Evolutionary conservation across 64 coral and sea anemone genomes (phyloP).

Genomic region (Montipora cactus): DNA sequence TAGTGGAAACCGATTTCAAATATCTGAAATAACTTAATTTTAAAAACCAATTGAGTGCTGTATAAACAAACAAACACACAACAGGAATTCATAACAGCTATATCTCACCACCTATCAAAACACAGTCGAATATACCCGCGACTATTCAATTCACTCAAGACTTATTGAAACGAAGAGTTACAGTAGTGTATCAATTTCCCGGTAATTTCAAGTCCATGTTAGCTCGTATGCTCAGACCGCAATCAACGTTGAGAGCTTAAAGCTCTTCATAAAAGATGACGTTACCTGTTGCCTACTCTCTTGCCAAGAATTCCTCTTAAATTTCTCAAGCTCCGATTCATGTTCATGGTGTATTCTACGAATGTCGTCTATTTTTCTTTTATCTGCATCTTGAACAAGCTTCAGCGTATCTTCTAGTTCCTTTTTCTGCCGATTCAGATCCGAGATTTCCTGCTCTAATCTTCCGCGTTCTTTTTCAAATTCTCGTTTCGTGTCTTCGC

Average conservation of each 20-base stretch:
- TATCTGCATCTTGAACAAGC: conserved; percentile 91
- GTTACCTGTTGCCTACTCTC: conserved; percentile 92
- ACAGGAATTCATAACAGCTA: no score
- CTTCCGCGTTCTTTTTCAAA: conserved; percentile 80
- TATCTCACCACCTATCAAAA: no score
- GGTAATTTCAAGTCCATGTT: no score
- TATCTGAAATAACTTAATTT: no score
- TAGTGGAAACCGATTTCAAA: no score
- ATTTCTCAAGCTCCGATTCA: conserved; percentile 90
- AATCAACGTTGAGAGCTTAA: neutral
- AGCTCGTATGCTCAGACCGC: neutral
- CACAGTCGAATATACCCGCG: no score
- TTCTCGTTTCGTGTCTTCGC: conserved; percentile 82
- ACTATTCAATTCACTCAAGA: no score
- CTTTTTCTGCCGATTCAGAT: conserved; percentile 76
- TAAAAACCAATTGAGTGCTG: no score
- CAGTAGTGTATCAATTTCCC: no score
- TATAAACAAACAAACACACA: no score
- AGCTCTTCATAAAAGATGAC: neutral
- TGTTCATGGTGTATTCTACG: conserved; percentile 96
- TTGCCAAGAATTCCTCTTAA: conserved; percentile 99
- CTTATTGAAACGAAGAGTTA: no score
- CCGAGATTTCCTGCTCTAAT: conserved; percentile 83
- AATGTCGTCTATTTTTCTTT: conserved; percentile 95
- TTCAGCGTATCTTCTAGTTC: conserved; percentile 86